Evolutionary conservation across 2,113 vertebrate genomes (phyloP), one percentile per base, ranked within the genome.

Genomic region (Apodemus speciosus): DNA sequence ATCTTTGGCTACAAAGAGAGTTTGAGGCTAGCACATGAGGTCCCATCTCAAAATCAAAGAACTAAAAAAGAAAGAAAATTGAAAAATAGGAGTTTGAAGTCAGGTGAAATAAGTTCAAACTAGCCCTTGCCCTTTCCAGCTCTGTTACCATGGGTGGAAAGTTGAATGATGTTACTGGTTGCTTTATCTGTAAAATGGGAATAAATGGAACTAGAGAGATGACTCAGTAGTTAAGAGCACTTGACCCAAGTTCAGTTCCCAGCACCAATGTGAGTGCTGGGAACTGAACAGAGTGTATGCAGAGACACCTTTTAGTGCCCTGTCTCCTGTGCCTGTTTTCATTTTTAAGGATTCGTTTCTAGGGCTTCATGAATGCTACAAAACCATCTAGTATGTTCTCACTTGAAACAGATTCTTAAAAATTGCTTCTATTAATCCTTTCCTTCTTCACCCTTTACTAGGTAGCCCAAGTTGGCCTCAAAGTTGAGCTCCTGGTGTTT

Each of bases 301-400:
- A 62, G 38, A 86, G 81, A 86, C 60, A 58, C 9, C 25, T 18
- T 66, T 68, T 46, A 38, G 58, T 38, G n/a, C 49, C 43, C 32
- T 49, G 5, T 18, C 4, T 62, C 51, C 69, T 38, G 13, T 6
- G 18, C 38, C 30, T 30, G 6, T n/a, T 76, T 49, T 40, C 7
- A 76, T 14, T 62, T 60, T 2, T 49, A 40, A 53, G 56, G 40
- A n/a, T 40, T 58, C 23, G 40, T 43, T 56, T 56, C 68, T 71
- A 30, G n/a, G 85, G 35, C 46, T 15, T 86, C 49, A n/a, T 85
- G 62, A 35, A 85, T 68, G 43, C 43, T 49, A 49, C 30, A 4
- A 49, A 93, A 76, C 35, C 58, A 77, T 73, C 66, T 71, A 71
- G 56, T 79, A 49, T 94, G 93, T 96, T 94, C 35, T 89, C 53